phyloP scores from a whole-genome alignment of 2,797 vertebrate species.

The Buceros bicornis region DNA sequence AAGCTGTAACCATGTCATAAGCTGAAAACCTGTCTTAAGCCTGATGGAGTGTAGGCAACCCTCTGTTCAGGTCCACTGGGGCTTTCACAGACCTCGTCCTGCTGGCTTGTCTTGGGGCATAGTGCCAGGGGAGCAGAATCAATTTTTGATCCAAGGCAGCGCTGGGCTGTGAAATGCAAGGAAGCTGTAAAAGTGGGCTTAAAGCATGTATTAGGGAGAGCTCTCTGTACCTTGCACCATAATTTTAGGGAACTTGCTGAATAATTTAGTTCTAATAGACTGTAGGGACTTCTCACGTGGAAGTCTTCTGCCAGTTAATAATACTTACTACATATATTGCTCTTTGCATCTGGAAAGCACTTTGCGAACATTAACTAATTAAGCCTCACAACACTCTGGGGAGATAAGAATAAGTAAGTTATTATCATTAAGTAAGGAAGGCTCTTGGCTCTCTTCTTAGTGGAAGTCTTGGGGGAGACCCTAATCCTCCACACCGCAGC shows the following conservation, averaged over 20 bases:
- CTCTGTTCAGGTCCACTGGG: not conserved
- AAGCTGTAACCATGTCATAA: not conserved
- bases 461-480: not conserved
- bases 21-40: not conserved
- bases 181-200: not conserved
- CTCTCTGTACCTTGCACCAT: not conserved
- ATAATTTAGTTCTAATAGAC: conserved; percentile 6
- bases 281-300: not conserved
- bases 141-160: not conserved
- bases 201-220: not conserved
- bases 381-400: conserved; percentile 50
- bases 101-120: not conserved
- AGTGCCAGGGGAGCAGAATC: not conserved
- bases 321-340: conserved; percentile 4
- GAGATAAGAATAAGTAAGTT: conserved; percentile 58
- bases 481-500: not conserved
- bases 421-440: conserved; percentile 50
- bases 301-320: conserved; percentile 49
- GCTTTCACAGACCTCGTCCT: not conserved
- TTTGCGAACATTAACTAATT: conserved; percentile 71
- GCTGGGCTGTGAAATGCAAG: not conserved
- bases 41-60: not conserved
- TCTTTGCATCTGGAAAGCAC: conserved; percentile 50
- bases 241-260: not conserved
- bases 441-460: conserved; percentile 11